Base-by-base conservation (phyloP, 2,113 vertebrate species). In the Macrotis lagotis region DNA sequence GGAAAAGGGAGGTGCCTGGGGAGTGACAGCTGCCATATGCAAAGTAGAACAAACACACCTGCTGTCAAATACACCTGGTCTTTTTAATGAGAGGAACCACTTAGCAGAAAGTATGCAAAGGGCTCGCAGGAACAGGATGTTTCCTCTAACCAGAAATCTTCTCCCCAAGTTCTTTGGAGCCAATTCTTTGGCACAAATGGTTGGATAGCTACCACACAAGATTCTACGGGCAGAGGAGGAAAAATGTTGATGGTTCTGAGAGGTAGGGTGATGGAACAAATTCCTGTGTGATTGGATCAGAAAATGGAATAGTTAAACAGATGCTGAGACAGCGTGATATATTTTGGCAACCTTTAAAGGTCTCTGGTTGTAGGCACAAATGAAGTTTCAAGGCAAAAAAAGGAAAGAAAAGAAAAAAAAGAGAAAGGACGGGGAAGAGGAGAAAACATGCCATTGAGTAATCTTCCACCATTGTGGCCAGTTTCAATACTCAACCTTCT, bases 31-130 rank as follows among this genome's bases (percentile, higher is more conserved):
- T 98, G 19, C 0, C 93, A 92, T 96, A 94, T 96, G 90, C 96
- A 97, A 98, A 98, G 92, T 48, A 98, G 96, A 93, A 96, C 96
- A 97, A 88, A 98, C 94, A 91, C 50, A 97, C 91, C 97, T 98
- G 97, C 97, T 98, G 97, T 97, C 95, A 97, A 53, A 97, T 92
- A 91, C 90, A 98, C 91, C 96, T 97, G 96, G 89, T 98, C 94
- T 96, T 97, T 97, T 92, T 96, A 96, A 96, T 50, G 93, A 96
- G 28, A 93, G 91, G 91, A 94, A 92, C 53, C 94, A 53, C 48
- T 53, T 96, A 96, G 90, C 93, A 95, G 90, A 97, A 97, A 53
- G 93, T 44, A 44, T 94, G 88, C 94, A 95, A 92, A 95, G 96
- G 96, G 96, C 0, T 48, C 94, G 93, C 91, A 95, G 52, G 89